These are phyloP conservation scores for Barbus barbus DNA, from an alignment of 2,113 vertebrate species.

Conservation along the genomic window DNA sequence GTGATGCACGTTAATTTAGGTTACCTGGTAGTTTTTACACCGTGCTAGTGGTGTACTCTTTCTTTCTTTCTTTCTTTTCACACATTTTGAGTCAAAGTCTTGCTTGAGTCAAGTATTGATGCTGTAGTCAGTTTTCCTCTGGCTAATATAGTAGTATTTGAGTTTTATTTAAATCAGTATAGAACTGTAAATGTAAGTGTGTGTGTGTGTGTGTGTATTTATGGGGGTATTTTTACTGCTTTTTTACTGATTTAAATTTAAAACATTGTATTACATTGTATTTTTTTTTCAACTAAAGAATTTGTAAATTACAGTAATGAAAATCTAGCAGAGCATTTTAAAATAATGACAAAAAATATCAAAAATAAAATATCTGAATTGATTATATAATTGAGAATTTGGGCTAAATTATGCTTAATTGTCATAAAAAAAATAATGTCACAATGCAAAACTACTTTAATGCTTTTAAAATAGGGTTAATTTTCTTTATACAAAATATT, in stretches of 20 bases:
- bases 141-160: no score
- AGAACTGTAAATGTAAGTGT: no score
- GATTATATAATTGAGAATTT: background rate
- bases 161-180: no score
- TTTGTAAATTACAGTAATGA: background rate
- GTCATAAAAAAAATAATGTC: background rate
- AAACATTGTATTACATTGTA: no score
- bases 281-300: background rate
- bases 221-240: background rate
- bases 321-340: background rate
- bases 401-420: background rate
- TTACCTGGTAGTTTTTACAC: background rate
- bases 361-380: background rate
- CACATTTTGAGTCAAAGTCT: background rate
- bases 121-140: background rate
- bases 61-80: background rate
- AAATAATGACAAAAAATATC: background rate
- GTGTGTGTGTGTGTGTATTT: no score
- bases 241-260: background rate
- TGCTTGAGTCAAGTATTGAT: background rate
- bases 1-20: background rate
- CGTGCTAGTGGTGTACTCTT: background rate
- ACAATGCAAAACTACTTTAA: background rate
- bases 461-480: no score
- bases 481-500: no score